Base-by-base conservation (phyloP, 2,797 vertebrate species). In the Peromyscus melanophrys region DNA sequence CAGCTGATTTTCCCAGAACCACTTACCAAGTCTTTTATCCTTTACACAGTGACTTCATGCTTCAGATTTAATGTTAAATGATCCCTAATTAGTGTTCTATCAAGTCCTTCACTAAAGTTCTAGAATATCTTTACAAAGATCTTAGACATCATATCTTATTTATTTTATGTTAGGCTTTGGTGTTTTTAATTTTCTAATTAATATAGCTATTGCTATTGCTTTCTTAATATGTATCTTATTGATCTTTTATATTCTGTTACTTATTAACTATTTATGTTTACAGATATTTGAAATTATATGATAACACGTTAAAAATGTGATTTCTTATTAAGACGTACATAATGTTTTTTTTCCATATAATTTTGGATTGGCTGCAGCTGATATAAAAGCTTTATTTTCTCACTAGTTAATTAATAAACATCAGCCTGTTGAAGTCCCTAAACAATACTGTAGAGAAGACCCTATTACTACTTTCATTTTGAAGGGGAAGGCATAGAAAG, bases 251-350 rank as follows among this genome's bases (percentile, higher is more conserved):
- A 82, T 78, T 85, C 9, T 29, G 1, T 46, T 71, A 19, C 52
- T 13, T 65, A 77, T 81, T 27, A 81, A 55, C 76, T 94, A 52
- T 88, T 80, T 92, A 71, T 78, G 10, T 92, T 90, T 55, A 77
- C 17, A 84, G 31, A 65, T 69, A 89, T 59, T 21, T 69, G 37
- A 40, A n/a, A 84, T 57, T 61, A 49, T 73, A 29, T 83, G 8
- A 65, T 37, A 90, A 27, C 67, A 52, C 34, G 25, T 87, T 23
- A 12, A 92, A 92, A 37, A 25, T 37, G 13, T 52, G 3, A 69
- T 76, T 90, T 37, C 52, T 93, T 89, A 29, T 77, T 77, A 78
- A 82, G 52, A 71, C 82, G 43, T 46, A 43, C 6, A 61, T 27
- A 69, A 73, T 80, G 61, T 14, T 55, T 67, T 25, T 40, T 63